Conservation (phyloP, 2,113 vertebrate species). For the Mellivora capensis region DNA sequence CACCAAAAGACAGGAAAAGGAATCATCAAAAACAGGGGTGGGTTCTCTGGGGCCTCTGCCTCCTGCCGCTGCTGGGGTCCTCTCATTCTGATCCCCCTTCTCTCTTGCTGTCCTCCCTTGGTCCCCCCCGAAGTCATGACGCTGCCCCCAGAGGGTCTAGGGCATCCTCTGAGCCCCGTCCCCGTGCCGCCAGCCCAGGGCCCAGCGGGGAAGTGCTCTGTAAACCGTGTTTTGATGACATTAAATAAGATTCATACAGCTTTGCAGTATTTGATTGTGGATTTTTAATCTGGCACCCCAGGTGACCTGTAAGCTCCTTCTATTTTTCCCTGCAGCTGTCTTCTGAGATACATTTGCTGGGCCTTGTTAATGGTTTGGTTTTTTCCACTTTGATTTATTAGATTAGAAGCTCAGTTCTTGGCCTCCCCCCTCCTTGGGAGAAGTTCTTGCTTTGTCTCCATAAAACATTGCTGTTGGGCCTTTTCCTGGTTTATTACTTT, state of each 20-base stretch:
- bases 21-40: not conserved
- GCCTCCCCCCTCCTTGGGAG: not conserved
- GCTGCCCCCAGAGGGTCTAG: not conserved
- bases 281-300: not conserved
- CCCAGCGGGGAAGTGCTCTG: not conserved
- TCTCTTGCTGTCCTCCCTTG: too few relatives aligned
- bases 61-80: not conserved
- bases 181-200: not conserved
- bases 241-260: not conserved
- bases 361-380: slow-evolving; percentile 9
- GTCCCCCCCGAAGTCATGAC: not conserved
- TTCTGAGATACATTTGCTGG: not conserved
- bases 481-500: not conserved
- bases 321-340: not conserved
- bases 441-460: not conserved
- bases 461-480: not conserved
- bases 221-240: not conserved
- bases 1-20: not conserved
- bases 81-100: not conserved
- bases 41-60: not conserved
- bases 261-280: not conserved
- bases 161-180: not conserved
- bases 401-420: not conserved
- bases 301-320: not conserved
- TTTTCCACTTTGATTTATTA: slow-evolving; percentile 16